phyloP scores from a whole-genome alignment of 2,888 invertebrate genomes.

The Eugnorisma glareosa region DNA sequence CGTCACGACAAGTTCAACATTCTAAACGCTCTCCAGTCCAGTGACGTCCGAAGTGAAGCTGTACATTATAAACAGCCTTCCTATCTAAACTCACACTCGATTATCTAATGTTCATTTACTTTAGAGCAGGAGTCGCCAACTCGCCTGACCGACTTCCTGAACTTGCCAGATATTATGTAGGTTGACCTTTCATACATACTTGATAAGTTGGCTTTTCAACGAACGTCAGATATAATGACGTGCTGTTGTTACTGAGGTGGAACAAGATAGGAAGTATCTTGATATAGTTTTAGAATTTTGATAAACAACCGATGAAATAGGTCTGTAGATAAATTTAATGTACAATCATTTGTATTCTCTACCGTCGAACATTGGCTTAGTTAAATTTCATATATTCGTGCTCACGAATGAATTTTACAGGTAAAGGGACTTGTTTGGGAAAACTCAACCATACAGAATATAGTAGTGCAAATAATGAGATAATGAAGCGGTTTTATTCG shows the following conservation, averaged over 20 bases:
- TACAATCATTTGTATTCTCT: not conserved
- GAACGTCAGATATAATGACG: not conserved
- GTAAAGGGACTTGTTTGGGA: not conserved
- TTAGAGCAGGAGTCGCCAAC: not conserved
- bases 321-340: not conserved
- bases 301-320: not conserved
- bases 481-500: slow-evolving; percentile 12
- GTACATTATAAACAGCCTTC: no score
- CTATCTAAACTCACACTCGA: no score
- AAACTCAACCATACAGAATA: not conserved
- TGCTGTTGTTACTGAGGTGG: not conserved
- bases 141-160: slow-evolving; percentile 11
- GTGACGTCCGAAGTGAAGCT: no score
- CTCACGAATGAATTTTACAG: not conserved
- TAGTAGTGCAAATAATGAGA: not conserved
- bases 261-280: not conserved
- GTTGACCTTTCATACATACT: no score
- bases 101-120: no score
- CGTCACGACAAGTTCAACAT: no score
- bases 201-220: not conserved
- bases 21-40: no score
- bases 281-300: not conserved
- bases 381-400: no score
- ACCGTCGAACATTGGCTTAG: not conserved
- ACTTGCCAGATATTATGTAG: not conserved